phyloP scores from a whole-genome alignment of 2,113 vertebrate genomes.

The Nothoprocta perdicaria region DNA sequence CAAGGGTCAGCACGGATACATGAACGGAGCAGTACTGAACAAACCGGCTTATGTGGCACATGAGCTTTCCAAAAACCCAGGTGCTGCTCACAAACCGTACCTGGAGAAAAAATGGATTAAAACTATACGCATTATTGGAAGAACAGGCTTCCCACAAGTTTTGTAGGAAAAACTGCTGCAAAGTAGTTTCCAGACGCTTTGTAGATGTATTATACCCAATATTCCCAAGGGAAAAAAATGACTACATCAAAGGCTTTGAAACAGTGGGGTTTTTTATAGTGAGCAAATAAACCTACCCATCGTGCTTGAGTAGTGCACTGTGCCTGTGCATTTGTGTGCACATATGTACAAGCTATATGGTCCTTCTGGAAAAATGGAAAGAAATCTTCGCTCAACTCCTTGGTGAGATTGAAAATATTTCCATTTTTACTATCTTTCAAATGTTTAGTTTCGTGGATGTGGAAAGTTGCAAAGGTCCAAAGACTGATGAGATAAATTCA shows the following conservation, averaged over 20 bases:
- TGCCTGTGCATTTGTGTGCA: not conserved
- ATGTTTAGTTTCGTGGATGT: not conserved
- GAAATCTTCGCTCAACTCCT: not conserved
- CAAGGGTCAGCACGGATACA: conserved; percentile 80
- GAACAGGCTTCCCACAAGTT: not conserved
- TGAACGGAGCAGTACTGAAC: conserved; percentile 85
- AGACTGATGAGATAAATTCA: not conserved
- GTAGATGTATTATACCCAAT: not conserved
- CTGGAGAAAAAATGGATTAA: conserved; percentile 28
- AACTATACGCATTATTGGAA: too few species aligned
- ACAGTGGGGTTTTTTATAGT: not conserved
- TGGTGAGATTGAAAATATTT: not conserved
- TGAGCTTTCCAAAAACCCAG: conserved; percentile 82
- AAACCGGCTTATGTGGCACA: conserved; percentile 85
- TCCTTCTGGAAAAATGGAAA: fast-evolving
- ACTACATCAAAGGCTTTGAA: not conserved
- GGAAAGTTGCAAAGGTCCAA: not conserved
- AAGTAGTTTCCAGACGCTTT: not conserved
- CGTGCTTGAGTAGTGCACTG: not conserved
- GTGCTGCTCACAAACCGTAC: conserved; percentile 83
- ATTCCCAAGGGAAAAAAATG: not conserved
- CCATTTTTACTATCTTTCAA: fast-evolving
- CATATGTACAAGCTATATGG: not conserved
- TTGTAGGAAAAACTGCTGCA: not conserved
- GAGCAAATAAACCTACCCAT: not conserved